Evolutionary conservation across 2,888 invertebrate species (phyloP).

Genomic region (Dryadula phaetusa): DNA sequence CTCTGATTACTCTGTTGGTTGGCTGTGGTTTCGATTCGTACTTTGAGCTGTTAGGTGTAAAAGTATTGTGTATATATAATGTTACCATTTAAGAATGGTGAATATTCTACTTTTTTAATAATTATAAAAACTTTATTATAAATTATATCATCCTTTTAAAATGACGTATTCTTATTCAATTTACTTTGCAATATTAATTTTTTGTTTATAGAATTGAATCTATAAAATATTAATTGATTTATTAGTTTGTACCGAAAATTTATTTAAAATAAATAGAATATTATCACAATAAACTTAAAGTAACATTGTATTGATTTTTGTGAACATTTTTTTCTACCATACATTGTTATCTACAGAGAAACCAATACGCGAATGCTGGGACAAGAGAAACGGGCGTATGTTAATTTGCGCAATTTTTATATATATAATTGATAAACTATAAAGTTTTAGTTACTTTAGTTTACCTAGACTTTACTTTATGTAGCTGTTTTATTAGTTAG

Average conservation of each 20-base stretch:
- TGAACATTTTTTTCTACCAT: constrained; percentile 2
- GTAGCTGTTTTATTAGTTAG: neutral
- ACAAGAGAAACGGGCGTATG: constrained; percentile 58
- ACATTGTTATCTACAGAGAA: constrained; percentile 62
- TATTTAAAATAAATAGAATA: neutral
- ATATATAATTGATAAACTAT: neutral
- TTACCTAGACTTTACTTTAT: neutral
- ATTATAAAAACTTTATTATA: too few species aligned
- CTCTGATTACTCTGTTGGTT: too few species aligned
- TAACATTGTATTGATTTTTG: neutral
- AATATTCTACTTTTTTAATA: too few species aligned
- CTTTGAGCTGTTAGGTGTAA: too few species aligned
- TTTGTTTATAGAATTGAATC: too few species aligned
- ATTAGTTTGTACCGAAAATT: neutral
- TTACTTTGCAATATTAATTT: too few species aligned
- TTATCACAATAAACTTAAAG: neutral
- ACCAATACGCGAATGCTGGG: constrained; percentile 55
- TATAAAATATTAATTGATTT: too few species aligned
- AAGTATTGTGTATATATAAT: too few species aligned
- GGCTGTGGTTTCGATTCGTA: too few species aligned
- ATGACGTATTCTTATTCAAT: too few species aligned
- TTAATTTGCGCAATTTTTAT: constrained; percentile 28
- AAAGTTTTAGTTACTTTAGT: neutral
- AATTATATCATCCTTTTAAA: too few species aligned
- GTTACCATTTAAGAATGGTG: too few species aligned